These are phyloP conservation scores for Cyanistes caeruleus DNA, from an alignment of 2,113 vertebrate genomes.

Conservation along the genomic window DNA sequence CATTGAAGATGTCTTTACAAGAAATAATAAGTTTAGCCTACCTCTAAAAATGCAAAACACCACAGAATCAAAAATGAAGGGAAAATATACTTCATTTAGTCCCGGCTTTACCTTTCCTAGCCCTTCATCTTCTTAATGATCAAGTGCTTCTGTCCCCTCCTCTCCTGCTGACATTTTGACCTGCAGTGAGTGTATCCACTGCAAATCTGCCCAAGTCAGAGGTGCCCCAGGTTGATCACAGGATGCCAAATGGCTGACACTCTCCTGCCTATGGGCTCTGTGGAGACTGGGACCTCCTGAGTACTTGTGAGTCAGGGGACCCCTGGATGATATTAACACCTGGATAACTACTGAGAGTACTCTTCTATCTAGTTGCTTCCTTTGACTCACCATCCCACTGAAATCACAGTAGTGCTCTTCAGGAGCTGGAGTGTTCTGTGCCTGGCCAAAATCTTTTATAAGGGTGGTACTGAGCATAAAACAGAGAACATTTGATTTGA, in stretches of 20 bases:
- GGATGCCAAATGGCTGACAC: not conserved
- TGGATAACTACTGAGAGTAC: not conserved
- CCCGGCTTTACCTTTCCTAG: not conserved
- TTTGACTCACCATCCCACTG: not conserved
- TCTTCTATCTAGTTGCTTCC: not conserved
- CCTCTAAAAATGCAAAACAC: not conserved
- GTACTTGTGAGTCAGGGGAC: not conserved
- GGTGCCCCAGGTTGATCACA: not conserved
- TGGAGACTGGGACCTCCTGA: not conserved
- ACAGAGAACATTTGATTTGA: not conserved
- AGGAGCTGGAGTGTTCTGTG: not conserved
- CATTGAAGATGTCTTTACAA: not conserved
- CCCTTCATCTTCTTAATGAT: not conserved
- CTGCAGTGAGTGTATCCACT: fast-evolving
- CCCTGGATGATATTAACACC: not conserved
- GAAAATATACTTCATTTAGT: not conserved
- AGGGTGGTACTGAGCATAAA: not conserved
- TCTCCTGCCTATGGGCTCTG: not conserved
- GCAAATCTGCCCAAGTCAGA: not conserved
- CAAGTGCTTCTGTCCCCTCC: not conserved
- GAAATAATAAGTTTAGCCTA: not conserved
- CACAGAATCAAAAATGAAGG: not conserved
- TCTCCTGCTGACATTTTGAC: not conserved
- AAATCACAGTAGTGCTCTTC: not conserved
- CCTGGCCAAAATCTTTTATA: not conserved